Conservation (phyloP, 2,888 invertebrate genomes). For the Tenthredo livida region DNA sequence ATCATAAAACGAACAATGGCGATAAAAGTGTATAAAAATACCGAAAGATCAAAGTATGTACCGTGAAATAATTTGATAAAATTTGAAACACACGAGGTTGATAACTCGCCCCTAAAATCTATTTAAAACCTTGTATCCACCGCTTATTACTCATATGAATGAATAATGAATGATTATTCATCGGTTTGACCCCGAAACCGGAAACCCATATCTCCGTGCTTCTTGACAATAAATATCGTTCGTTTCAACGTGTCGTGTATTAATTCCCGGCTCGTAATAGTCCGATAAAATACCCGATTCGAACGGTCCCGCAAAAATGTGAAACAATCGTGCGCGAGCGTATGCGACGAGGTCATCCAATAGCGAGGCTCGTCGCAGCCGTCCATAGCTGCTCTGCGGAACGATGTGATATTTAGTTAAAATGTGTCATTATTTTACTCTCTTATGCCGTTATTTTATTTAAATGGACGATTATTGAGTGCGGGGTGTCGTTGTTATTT, state of each 20-base stretch:
- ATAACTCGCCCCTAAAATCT: neutral
- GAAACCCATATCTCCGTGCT: neutral
- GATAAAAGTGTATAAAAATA: neutral
- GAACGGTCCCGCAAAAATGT: constrained; percentile 26
- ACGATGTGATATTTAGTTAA: constrained; percentile 69
- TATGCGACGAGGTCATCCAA: constrained; percentile 17
- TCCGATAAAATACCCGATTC: neutral
- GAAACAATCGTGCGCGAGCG: constrained; percentile 48
- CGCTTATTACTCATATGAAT: neutral
- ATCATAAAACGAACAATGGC: neutral
- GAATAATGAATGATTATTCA: neutral
- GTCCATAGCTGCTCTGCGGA: constrained; percentile 59
- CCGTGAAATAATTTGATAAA: neutral
- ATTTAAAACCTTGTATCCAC: neutral
- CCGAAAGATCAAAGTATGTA: neutral
- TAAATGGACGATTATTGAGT: constrained; percentile 43
- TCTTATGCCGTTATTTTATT: constrained; percentile 53
- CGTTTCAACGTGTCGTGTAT: neutral
- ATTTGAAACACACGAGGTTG: neutral
- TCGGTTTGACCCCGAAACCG: neutral
- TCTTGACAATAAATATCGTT: neutral
- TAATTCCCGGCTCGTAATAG: neutral
- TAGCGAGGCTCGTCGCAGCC: constrained; percentile 45
- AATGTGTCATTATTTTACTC: constrained; percentile 64
- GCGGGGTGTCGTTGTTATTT: constrained; percentile 44